These are phyloP conservation scores for Petrophora chlorosata DNA, from an alignment of 2,888 invertebrate species.

Conservation along the genomic window DNA sequence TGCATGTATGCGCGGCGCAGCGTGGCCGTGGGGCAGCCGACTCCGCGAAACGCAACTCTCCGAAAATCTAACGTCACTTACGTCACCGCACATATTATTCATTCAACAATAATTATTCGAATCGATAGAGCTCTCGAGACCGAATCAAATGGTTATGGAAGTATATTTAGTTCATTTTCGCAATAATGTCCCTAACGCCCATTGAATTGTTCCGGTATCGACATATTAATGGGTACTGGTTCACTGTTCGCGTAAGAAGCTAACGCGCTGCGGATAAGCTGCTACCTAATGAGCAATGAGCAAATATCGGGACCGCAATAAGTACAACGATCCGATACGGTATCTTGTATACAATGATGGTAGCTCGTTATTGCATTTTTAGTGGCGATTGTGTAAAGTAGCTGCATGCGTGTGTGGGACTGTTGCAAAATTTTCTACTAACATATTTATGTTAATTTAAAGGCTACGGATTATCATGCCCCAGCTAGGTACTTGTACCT, in stretches of 20 bases:
- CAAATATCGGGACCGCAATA: constrained; percentile 5
- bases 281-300: background rate
- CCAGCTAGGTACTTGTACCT: too few relatives aligned
- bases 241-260: constrained; percentile 1
- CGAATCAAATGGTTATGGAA: too few relatives aligned
- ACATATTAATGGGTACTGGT: background rate
- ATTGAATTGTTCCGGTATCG: too few relatives aligned
- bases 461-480: too few relatives aligned
- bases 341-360: constrained; percentile 8
- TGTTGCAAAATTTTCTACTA: too few relatives aligned
- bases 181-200: too few relatives aligned
- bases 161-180: too few relatives aligned
- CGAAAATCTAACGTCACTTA: background rate
- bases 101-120: too few relatives aligned
- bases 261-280: background rate
- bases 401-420: background rate
- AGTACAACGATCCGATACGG: constrained; percentile 19
- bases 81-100: too few relatives aligned
- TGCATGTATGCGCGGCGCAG: background rate
- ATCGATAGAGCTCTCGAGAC: too few relatives aligned
- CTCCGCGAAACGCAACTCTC: constrained; percentile 4
- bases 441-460: background rate
- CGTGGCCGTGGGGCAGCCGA: background rate
- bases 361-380: constrained; percentile 7
- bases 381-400: background rate